Base-by-base conservation (phyloP, 2,888 invertebrate genomes). In the Parelbella ahira region DNA sequence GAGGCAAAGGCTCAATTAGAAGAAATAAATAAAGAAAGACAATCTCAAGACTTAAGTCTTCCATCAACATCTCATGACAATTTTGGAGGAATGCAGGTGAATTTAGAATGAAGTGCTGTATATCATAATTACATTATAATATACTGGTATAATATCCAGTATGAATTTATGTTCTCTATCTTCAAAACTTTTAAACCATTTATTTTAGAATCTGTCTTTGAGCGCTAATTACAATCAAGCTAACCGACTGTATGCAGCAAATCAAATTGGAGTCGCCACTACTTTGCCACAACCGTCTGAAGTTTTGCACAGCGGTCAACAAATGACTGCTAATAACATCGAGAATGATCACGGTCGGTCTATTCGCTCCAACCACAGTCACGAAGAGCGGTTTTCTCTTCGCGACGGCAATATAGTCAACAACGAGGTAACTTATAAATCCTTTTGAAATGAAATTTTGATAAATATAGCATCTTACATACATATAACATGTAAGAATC, bases 1-100 rank as follows among this genome's bases (percentile, higher is more conserved):
- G 88, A 88, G 67, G 84, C 88, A 7, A 88, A 88, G 53, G 83
- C 86, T 39, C 88, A 88, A 47, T 56, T 88, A 33, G 88, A 84
- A 7, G 88, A 88, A 60, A 74, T 86, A 52, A 77, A 76, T 21
- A 73, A 82, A 48, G 81, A 81, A 45, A 68, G 80, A 25, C 81
- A 79, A 57, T 53, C 71, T 2, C 76, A 80, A 53, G 83, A 83
- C 48, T 69, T 69, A 11, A 74, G 75, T 43, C 74, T 74, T 36
- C 71, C 80, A 1, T 72, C 81, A 4, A 70, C 77, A 18, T 79
- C 81, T 11, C 80, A 79, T 50, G 86, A 86, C 23, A 82, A 75
- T 48, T 81, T 72, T 52, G 52, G 54, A 49, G 65, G 63, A 41
- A 63, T 71, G 46, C 82, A 80, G 72, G 82, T 84, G 62, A 58